Base-by-base conservation (phyloP, 2,113 vertebrate genomes). In the Xiphorhynchus elegans region DNA sequence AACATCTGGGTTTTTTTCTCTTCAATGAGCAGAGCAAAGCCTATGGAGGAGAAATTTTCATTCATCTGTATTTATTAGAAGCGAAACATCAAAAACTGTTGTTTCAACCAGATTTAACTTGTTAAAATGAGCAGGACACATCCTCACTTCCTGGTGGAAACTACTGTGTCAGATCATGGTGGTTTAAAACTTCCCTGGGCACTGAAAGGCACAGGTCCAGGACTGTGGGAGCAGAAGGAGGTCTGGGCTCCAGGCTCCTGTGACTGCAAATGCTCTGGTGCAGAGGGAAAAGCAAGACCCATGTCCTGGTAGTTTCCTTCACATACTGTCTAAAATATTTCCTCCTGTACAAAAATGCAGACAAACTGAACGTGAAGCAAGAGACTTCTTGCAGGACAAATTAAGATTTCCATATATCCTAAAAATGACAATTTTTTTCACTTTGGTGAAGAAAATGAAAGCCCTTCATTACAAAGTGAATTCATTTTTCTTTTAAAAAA, bases 91-190 rank as follows among this genome's bases (percentile, higher is more conserved):
- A 3, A 60, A 77, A 93, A 79, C 37, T 16, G 2, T 35, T 46
- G 6, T 49, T 72, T 47, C 12, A 21, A 56, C 7, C 6, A 23
- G 42, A 49, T 70, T 84, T 39, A 67, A 74, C 42, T 28, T 42
- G 26, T 9, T 33, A 29, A 18, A 58, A 35, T 24, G 11, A 63
- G 16, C 6, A 0, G 17, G 8, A 7, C 17, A 24, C 9, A 13
- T 9, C 26, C 31, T 62, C 4, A 0, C 9, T 53, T 77, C 66
- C 31, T 4, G 0, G 13, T 46, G 31, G 60, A 35, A 79, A 50
- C 15, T 62, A 12, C 8, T 37, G 2, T 24, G 16, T 47, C 16
- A 0, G 52, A 29, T 42, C 1, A 0, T 0, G 1, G 47, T 60
- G 20, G 23, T 55, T 67, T 7, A 0, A 67, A 62, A 28, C 11